phyloP scores from a whole-genome alignment of 2,113 vertebrate genomes.

The Phainopepla nitens region DNA sequence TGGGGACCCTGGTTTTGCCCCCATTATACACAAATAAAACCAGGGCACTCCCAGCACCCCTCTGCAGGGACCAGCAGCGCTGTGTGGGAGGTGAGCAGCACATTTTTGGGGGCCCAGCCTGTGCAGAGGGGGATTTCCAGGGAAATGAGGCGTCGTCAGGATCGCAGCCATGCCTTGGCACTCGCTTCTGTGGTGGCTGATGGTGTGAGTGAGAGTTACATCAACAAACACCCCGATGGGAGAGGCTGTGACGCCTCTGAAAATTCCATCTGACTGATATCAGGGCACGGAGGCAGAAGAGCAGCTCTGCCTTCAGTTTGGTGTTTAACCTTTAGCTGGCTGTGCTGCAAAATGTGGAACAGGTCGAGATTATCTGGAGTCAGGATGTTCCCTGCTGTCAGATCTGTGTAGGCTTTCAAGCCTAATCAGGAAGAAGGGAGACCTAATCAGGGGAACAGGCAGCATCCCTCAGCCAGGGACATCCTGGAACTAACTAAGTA shows the following conservation, averaged over 20 bases:
- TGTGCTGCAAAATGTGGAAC: not conserved
- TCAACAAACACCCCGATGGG: not conserved
- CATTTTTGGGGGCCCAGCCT: not conserved
- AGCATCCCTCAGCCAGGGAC: not conserved
- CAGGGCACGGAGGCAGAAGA: not conserved
- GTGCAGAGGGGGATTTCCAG: not conserved
- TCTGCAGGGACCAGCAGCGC: not conserved
- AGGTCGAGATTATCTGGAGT: not conserved
- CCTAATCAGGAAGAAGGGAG: not conserved
- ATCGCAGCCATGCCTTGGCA: not conserved
- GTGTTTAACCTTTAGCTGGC: not conserved
- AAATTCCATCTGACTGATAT: constrained; percentile 24
- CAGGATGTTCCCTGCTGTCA: not conserved
- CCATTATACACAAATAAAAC: accelerated
- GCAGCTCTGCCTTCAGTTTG: not conserved
- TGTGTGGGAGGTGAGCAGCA: not conserved
- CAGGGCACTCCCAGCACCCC: not conserved
- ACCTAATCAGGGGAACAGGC: not conserved
- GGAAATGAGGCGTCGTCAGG: not conserved
- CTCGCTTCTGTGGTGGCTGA: not conserved
- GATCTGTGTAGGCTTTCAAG: not conserved
- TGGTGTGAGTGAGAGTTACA: not conserved
- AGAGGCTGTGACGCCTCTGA: not conserved
- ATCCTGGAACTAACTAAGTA: not conserved
- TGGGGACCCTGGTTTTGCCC: not conserved